These are phyloP conservation scores for Orthonyx spaldingii DNA, from an alignment of 2,113 vertebrate species.

Conservation along the genomic window DNA sequence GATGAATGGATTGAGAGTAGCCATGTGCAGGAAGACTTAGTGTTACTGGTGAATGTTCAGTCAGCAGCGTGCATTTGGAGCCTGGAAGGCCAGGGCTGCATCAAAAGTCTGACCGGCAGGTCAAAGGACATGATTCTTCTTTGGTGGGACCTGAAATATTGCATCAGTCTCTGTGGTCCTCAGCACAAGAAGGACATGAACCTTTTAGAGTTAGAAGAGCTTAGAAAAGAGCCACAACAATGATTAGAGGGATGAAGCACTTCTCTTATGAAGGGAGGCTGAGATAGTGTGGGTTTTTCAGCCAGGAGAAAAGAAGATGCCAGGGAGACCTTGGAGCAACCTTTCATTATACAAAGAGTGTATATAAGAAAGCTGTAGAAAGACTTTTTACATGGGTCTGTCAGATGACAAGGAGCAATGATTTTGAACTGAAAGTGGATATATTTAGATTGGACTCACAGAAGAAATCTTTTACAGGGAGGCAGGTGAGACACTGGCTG, in stretches of 20 bases:
- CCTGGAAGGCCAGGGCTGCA: not conserved
- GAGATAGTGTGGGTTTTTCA: not conserved
- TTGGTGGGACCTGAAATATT: not conserved
- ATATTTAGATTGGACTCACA: too few relatives aligned
- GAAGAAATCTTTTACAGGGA: not conserved
- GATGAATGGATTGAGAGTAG: not conserved
- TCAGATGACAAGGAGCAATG: not conserved
- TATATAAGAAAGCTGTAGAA: not conserved
- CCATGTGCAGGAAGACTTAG: not conserved
- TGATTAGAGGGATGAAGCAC: not conserved
- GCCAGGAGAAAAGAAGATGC: not conserved
- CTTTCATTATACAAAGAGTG: not conserved
- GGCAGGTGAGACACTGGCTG: not conserved
- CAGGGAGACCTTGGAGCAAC: not conserved
- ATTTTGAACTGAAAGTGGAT: not conserved
- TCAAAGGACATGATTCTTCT: not conserved
- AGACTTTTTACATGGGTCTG: not conserved
- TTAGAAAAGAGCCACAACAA: not conserved
- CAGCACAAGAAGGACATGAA: not conserved
- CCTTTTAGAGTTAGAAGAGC: not conserved
- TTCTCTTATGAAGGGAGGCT: not conserved
- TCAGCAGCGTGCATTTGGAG: not conserved
- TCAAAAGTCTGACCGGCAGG: not conserved
- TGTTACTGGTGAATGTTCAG: not conserved
- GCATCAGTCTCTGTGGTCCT: accelerated